A percentile compares a stretch with the other conserved stretches of the same genome.
Conservation (phyloP, 1,140 invertebrate genomes). For the Trachelipus rathkii region DNA sequence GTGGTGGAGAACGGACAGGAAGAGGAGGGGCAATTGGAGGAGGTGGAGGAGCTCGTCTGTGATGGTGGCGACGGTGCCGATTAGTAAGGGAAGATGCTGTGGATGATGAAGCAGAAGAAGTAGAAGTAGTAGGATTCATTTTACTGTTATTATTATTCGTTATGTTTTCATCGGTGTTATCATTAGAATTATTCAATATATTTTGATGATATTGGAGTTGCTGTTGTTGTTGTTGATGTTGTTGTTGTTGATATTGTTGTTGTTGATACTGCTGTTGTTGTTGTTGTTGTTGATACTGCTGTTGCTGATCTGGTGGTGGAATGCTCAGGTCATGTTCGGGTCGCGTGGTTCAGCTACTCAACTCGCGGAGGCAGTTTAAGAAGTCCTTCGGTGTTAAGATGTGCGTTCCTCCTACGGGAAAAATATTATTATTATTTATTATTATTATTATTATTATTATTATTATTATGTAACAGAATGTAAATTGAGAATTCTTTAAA, state of each 20-base stretch:
- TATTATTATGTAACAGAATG: too few relatives aligned
- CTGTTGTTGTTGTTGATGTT: background rate
- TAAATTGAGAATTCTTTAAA: too few relatives aligned
- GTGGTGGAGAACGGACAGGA: constrained; percentile 31
- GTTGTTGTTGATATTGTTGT: constrained; percentile 7
- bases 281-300: too few relatives aligned
- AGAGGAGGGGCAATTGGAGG: constrained; percentile 31
- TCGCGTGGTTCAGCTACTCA: constrained; percentile 50
- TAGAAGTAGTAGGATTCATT: too few relatives aligned
- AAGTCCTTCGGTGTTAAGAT: constrained; percentile 92
- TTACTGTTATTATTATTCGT: too few relatives aligned
- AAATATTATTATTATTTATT: constrained; percentile 23
- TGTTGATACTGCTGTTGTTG: too few relatives aligned
- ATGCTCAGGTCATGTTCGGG: background rate
- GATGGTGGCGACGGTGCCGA: constrained; percentile 27
- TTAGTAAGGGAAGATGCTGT: constrained; percentile 34
- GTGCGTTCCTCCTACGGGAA: constrained; percentile 75
- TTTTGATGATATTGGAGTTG: background rate
- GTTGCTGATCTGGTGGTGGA: background rate
- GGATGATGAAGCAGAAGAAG: constrained; percentile 14
- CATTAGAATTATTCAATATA: background rate
- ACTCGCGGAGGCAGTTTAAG: constrained; percentile 77
- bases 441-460: constrained; percentile 18
- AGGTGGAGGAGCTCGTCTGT: constrained; percentile 29
- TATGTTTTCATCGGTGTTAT: too few relatives aligned